Percentiles rank a stretch among this genome's conserved stretches.
phyloP scores from a whole-genome alignment of 2,888 invertebrate species.

The Zele albiditarsus region DNA sequence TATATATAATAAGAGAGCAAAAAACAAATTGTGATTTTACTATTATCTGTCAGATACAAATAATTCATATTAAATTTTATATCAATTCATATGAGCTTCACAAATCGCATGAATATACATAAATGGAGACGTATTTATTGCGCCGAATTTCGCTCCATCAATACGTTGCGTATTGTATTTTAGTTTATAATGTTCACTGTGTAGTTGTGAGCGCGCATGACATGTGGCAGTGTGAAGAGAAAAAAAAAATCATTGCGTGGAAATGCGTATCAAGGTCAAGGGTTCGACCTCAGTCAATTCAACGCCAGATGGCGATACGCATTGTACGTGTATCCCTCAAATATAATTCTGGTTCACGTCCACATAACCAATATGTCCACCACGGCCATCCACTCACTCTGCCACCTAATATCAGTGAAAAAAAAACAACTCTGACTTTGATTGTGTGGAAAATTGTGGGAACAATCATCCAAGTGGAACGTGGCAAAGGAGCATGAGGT shows the following conservation, averaged over 20 bases:
- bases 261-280: constrained; percentile 25
- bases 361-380: constrained; percentile 2
- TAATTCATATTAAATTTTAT: no score
- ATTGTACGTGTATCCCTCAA: neutral
- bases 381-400: no score
- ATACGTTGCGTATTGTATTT: no score
- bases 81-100: no score
- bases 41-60: no score
- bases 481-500: neutral
- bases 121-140: no score
- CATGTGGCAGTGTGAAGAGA: neutral
- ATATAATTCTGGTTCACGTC: neutral
- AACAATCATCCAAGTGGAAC: neutral
- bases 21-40: neutral
- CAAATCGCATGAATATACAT: no score
- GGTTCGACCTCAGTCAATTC: neutral
- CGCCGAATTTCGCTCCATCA: no score
- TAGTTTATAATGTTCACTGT: no score
- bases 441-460: neutral
- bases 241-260: neutral
- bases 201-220: neutral
- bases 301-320: constrained; percentile 11
- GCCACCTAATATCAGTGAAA: neutral
- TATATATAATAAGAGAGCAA: neutral
- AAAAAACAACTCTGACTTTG: neutral